Evolutionary conservation across 1,140 invertebrate genomes (phyloP).

Genomic region (Drosophila ficusphila): DNA sequence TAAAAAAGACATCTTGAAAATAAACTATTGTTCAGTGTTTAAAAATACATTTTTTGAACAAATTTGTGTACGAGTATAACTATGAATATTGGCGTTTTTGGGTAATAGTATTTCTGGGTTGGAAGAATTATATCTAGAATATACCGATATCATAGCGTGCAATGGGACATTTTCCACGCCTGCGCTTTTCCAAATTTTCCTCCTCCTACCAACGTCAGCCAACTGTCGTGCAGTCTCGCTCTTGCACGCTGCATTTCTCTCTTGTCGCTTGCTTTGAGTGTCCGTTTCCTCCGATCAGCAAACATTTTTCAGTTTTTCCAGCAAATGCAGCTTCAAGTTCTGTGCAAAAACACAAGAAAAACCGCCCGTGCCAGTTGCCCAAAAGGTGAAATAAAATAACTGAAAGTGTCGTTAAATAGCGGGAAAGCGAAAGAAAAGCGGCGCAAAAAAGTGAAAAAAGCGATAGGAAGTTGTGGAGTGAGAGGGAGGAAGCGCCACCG

Average conservation of each 20-base stretch:
- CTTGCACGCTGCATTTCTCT: constrained; percentile 26
- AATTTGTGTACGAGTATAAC: no score
- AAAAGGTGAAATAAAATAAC: not conserved
- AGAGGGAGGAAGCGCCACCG: not conserved
- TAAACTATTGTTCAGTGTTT: no score
- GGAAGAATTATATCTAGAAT: no score
- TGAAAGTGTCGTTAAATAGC: constrained; percentile 3
- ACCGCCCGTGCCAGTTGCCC: not conserved
- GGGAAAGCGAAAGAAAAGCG: not conserved
- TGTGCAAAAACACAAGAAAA: constrained; percentile 1
- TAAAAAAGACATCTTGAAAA: no score
- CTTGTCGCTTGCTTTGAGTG: constrained; percentile 32
- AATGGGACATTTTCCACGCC: not conserved
- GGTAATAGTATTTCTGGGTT: no score
- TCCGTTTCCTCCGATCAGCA: constrained; percentile 3
- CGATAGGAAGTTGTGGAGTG: constrained; percentile 7
- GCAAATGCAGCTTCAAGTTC: not conserved
- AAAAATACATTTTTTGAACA: no score
- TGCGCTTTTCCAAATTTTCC: not conserved
- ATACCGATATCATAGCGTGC: not conserved
- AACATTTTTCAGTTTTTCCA: not conserved
- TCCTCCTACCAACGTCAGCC: not conserved
- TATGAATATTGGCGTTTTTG: no score
- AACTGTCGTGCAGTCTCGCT: constrained; percentile 23
- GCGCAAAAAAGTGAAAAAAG: constrained; percentile 32